Conservation (phyloP, 2,113 vertebrate genomes). For the Nycticryphes semicollaris region DNA sequence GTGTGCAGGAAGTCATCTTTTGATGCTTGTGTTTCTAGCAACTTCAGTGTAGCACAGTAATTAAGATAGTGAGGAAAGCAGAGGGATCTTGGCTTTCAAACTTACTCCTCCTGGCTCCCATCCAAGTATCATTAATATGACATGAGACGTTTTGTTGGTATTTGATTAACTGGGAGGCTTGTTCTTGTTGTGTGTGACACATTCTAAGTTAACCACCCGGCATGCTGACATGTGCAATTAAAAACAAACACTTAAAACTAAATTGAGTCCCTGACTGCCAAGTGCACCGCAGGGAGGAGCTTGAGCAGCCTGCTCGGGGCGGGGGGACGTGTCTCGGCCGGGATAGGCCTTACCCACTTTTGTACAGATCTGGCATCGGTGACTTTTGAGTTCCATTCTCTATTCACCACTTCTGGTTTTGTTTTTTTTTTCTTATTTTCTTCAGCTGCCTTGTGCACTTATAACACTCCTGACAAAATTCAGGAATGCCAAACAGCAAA, state of each 20-base stretch:
- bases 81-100: slow-evolving; percentile 18
- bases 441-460: not conserved
- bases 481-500: not conserved
- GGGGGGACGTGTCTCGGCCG: fast-evolving
- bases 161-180: slow-evolving; percentile 49
- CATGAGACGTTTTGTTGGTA: slow-evolving; percentile 25
- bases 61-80: not conserved
- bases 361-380: not conserved
- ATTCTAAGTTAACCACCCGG: slow-evolving; percentile 26
- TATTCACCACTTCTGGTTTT: not conserved
- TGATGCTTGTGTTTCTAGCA: not conserved
- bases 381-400: not conserved
- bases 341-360: not conserved
- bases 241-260: slow-evolving; percentile 26
- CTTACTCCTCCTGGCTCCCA: not conserved
- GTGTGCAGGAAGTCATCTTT: not conserved
- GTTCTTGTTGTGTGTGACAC: slow-evolving; percentile 40
- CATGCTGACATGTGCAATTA: slow-evolving; percentile 30
- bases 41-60: not conserved
- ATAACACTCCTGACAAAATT: not conserved
- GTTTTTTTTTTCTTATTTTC: not conserved
- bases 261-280: not conserved
- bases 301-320: not conserved
- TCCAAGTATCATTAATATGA: slow-evolving; percentile 40
- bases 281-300: not conserved